Percentiles rank a stretch among this genome's conserved stretches.
phyloP scores from a whole-genome alignment of 2,888 invertebrate species.

The Parelbella ahira region DNA sequence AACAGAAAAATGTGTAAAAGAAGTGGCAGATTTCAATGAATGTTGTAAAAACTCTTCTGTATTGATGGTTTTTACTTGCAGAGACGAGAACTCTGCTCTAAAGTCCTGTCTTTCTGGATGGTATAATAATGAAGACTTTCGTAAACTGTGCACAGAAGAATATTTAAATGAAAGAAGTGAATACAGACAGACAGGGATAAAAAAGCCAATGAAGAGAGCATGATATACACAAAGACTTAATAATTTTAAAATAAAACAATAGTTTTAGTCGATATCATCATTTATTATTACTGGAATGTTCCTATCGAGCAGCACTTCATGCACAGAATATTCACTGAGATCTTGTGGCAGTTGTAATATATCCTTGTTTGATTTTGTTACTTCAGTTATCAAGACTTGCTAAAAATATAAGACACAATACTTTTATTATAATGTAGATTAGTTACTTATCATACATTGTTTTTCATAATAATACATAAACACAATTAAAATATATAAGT shows the following conservation, averaged over 20 bases:
- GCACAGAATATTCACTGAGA: conserved; percentile 79
- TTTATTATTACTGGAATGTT: conserved; percentile 66
- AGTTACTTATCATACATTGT: too few relatives aligned
- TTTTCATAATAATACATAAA: too few relatives aligned
- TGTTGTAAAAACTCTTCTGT: conserved; percentile 87
- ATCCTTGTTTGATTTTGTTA: conserved; percentile 54
- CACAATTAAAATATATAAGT: too few relatives aligned
- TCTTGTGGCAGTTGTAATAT: conserved; percentile 62
- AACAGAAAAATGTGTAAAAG: conserved; percentile 86
- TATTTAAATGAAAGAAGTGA: conserved; percentile 91
- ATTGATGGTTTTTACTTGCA: conserved; percentile 87
- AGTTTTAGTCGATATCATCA: conserved; percentile 52
- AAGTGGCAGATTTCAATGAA: conserved; percentile 85
- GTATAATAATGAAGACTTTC: conserved; percentile 89
- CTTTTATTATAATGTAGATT: too few relatives aligned
- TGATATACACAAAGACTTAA: conserved; percentile 39
- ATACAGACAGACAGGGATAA: conserved; percentile 89
- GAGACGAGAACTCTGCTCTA: conserved; percentile 84
- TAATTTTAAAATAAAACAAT: conserved; percentile 33
- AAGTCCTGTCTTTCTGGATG: conserved; percentile 86
- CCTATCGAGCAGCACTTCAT: conserved; percentile 84
- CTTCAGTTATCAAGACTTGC: conserved; percentile 85
- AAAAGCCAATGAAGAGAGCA: conserved; percentile 76
- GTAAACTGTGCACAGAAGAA: conserved; percentile 85
- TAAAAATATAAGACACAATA: conserved; percentile 56